Evolutionary conservation across 2,888 invertebrate species (phyloP), one percentile per base, ranked within the genome.

Genomic region (Bhutanitis thaidina): DNA sequence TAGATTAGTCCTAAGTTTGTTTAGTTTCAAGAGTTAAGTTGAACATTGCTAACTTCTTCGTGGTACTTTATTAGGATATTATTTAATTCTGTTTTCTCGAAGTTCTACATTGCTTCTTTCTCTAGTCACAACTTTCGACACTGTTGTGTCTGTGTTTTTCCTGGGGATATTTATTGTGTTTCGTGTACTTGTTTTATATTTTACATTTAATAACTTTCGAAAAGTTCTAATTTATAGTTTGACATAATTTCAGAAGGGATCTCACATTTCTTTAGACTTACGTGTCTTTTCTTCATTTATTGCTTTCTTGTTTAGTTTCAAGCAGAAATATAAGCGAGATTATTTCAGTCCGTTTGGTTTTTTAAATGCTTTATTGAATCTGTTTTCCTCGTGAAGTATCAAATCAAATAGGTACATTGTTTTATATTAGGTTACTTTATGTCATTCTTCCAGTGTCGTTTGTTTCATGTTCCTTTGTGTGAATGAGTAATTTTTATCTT

Each of bases 41-140:
- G 64, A 61, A 61, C 57, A 62, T 65, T 65, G 71, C 65, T 46
- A 36, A 40, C 46, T 43, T 69, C 69, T 62, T 61, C 60, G 63
- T 65, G 62, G 60, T 71, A 68, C 67, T 77, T 65, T 67, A 68
- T 68, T 69, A 74, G 63, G 69, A 63, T 71, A 68, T 69, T 66
- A 62, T 68, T 66, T 74, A 70, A 73, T 75, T 77, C 74, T 60
- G 70, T 76, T 77, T 74, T 64, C 64, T 54, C 57, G 62, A 63
- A 73, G 72, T 75, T 70, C 57, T 64, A 61, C 59, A 59, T 68
- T 62, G 63, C 74, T 76, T 70, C 63, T 65, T 64, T 73, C 69
- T 83, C 86, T 84, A 86, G 86, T 87, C 86, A 84, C 67, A 65
- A 61, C 65, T 62, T 67, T 69, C 57, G 74, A 77, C 71, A 72